These are phyloP conservation scores for Sinella curviseta DNA, from an alignment of 1,140 invertebrate species.

Conservation along the genomic window DNA sequence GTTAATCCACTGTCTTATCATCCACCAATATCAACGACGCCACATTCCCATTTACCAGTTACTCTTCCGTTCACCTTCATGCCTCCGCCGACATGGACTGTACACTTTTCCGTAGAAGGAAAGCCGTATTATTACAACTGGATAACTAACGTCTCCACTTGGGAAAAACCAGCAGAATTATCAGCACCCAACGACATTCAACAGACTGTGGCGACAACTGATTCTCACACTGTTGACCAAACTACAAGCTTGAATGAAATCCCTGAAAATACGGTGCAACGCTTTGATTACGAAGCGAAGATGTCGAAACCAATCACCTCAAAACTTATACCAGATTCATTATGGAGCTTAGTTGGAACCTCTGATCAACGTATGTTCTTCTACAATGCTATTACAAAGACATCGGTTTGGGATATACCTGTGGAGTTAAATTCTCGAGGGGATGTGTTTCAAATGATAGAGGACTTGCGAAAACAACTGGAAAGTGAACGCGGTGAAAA, in stretches of 20 bases:
- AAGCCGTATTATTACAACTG: conserved; percentile 90
- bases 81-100: conserved; percentile 71
- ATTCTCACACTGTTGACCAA: background rate
- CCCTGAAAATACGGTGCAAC: conserved; percentile 29
- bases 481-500: conserved; percentile 32
- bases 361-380: conserved; percentile 93
- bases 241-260: conserved; percentile 15
- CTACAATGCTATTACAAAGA: conserved; percentile 88
- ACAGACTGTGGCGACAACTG: background rate
- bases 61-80: conserved; percentile 60
- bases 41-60: conserved; percentile 48
- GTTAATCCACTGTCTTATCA: background rate
- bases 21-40: conserved; percentile 39
- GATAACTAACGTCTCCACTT: conserved; percentile 82
- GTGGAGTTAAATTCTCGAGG: conserved; percentile 80
- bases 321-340: conserved; percentile 41
- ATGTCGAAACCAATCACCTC: conserved; percentile 44
- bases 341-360: conserved; percentile 97
- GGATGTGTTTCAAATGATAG: conserved; percentile 88
- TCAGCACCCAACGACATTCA: background rate
- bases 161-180: conserved; percentile 78
- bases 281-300: no score
- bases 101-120: conserved; percentile 90
- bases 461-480: conserved; percentile 67
- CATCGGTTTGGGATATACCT: conserved; percentile 95